Evolutionary conservation across 1,140 invertebrate species (phyloP), one percentile per base, ranked within the genome.

Genomic region (Eueides isabella): DNA sequence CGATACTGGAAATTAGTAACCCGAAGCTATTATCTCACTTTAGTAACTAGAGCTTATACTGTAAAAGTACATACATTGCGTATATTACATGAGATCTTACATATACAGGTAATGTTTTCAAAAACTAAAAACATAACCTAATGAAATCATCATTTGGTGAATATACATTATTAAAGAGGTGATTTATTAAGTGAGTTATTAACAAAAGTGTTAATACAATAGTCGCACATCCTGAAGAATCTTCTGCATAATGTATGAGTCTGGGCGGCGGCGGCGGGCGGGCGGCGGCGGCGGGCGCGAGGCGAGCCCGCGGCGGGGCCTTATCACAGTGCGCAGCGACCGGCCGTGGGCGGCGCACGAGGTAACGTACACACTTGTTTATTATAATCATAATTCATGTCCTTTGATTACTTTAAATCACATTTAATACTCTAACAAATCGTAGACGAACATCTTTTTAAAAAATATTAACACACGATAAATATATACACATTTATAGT

Each of bases 271-370:
- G n/a, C 0, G 16, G 6, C n/a, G 1, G 44, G 19, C 2, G 44
- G n/a, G 2, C 5, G 44, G 44, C 44, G 75, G 68, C 55, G 75
- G 76, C 26, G 41, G 82, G 75, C 76, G 44, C 38, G 44, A 48
- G 7, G 44, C 44, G 48, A 55, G 44, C 19, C 48, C 19, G 48
- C 48, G 77, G 74, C 71, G 65, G 31, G 75, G 41, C 80, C 76
- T 67, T 67, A 61, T 75, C 76, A 75, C 82, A 86, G 86, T 88
- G 82, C 86, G 86, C 85, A 81, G 78, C 44, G 74, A 79, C 76
- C 77, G 48, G 74, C 78, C 79, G 79, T 63, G 72, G 76, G 79
- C 77, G 79, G 75, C 80, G 76, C 77, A 84, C 82, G 80, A 80
- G 84, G 86, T 86, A 67, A 88, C 48, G 48, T 55, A 55, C 23